Conservation (phyloP, 2,113 vertebrate species). For the Heptranchias perlo region DNA sequence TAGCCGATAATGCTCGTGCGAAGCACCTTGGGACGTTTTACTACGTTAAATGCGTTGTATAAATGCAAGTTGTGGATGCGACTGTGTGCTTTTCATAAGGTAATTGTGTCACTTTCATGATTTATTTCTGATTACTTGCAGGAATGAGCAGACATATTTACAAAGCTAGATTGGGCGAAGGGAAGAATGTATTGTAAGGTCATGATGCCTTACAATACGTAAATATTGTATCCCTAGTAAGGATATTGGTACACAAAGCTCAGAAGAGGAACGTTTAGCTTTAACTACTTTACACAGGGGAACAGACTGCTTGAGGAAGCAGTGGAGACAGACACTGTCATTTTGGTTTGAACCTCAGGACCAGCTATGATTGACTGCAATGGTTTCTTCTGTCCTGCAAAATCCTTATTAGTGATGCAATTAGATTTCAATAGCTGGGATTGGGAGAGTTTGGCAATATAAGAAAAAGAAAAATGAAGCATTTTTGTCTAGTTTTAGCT, state of each 20-base stretch:
- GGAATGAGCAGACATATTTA: not conserved
- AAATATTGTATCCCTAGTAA: not conserved
- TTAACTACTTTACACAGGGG: not conserved
- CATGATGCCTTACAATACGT: not conserved
- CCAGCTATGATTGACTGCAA: not conserved
- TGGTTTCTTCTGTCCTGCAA: no score
- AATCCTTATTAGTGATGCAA: not conserved
- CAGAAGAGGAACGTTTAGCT: not conserved
- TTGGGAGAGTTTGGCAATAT: not conserved
- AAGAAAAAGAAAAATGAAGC: not conserved
- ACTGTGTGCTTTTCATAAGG: not conserved
- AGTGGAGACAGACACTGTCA: no score
- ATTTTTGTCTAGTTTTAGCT: not conserved
- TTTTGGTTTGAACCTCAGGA: no score
- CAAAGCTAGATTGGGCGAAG: not conserved
- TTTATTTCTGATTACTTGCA: not conserved
- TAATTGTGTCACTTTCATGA: not conserved
- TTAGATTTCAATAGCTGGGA: not conserved
- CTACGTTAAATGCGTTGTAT: not conserved
- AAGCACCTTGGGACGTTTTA: no score
- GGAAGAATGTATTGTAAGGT: not conserved
- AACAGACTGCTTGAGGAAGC: no score
- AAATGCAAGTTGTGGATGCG: not conserved
- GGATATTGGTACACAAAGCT: not conserved
- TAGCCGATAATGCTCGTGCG: no score